Percentiles rank a stretch among this genome's conserved stretches.
Evolutionary conservation across 2,797 vertebrate genomes (phyloP).

Genomic region (Galagoides demidoff): DNA sequence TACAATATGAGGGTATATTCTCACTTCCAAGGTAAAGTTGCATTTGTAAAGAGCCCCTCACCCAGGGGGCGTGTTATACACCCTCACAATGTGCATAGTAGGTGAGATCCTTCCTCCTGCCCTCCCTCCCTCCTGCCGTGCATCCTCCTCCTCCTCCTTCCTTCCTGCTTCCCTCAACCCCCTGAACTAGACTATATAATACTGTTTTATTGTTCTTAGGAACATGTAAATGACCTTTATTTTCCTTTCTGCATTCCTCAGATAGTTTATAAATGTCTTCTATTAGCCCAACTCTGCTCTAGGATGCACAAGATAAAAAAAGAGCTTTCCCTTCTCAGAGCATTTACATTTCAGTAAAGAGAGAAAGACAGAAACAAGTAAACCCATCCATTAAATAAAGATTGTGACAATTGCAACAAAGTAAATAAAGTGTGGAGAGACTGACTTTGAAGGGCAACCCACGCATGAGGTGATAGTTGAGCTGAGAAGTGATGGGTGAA

Average conservation of each 20-base stretch:
- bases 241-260: background rate
- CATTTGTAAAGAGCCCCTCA: too few relatives aligned
- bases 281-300: background rate
- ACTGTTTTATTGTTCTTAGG: too few relatives aligned
- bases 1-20: too few relatives aligned
- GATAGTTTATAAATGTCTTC: background rate
- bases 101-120: too few relatives aligned
- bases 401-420: background rate
- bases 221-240: background rate
- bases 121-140: too few relatives aligned
- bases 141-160: too few relatives aligned
- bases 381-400: slow-evolving; percentile 28
- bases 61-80: too few relatives aligned
- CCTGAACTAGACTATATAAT: too few relatives aligned
- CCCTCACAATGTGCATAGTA: too few relatives aligned
- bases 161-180: too few relatives aligned
- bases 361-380: slow-evolving; percentile 50
- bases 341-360: background rate
- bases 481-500: background rate
- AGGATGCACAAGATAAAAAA: background rate
- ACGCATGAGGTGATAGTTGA: background rate
- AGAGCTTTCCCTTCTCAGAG: background rate
- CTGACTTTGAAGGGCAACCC: background rate
- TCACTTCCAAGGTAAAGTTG: too few relatives aligned
- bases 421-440: slow-evolving; percentile 29